Percentiles rank a stretch among this genome's conserved stretches.
phyloP scores from a whole-genome alignment of 1,140 invertebrate species.

The Amphibalanus amphitrite region DNA sequence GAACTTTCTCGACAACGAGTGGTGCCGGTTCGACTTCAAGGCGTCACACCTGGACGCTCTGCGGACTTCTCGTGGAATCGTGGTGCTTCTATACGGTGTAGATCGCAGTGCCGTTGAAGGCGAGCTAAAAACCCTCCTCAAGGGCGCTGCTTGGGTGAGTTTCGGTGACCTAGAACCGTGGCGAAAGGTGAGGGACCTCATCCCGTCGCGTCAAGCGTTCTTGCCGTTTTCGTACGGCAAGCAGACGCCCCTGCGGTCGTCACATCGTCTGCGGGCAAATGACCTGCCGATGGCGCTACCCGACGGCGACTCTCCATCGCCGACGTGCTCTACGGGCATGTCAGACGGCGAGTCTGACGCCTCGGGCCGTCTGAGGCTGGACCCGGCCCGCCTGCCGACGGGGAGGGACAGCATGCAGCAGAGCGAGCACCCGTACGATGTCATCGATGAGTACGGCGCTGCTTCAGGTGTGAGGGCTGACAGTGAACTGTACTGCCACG shows the following conservation, averaged over 20 bases:
- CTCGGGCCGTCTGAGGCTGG: background rate
- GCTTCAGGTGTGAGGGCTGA: background rate
- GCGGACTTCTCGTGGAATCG: background rate
- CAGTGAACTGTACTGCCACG: background rate
- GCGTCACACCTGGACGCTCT: slow-evolving; percentile 24
- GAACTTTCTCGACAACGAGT: slow-evolving; percentile 58
- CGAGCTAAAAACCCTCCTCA: background rate
- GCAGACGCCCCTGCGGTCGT: background rate
- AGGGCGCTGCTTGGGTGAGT: background rate
- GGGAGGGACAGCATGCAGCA: background rate
- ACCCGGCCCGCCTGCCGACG: background rate
- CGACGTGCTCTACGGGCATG: background rate
- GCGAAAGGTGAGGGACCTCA: background rate
- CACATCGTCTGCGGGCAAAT: background rate
- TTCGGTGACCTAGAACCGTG: background rate
- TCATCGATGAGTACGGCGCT: background rate
- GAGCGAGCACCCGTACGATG: background rate
- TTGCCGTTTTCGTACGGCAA: background rate
- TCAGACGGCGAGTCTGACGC: background rate
- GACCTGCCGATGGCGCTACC: background rate
- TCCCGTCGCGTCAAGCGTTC: background rate
- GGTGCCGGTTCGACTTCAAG: slow-evolving; percentile 25
- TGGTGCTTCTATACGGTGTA: background rate
- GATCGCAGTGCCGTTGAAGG: background rate
- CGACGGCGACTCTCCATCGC: background rate